Conservation (phyloP, 2,113 vertebrate genomes). For the Willisornis vidua region DNA sequence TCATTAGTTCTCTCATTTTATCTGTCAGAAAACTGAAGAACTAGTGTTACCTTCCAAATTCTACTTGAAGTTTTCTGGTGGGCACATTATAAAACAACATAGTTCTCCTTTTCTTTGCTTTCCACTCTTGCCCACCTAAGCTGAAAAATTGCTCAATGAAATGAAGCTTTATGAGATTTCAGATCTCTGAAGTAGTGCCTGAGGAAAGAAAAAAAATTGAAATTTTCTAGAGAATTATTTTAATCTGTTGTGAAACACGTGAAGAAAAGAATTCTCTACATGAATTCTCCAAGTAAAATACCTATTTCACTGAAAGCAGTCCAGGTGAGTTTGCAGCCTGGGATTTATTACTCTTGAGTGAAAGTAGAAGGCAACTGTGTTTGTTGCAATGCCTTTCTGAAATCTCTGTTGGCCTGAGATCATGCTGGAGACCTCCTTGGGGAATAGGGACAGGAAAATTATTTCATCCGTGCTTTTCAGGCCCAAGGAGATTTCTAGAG, state of each 20-base stretch:
- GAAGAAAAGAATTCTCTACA: background rate
- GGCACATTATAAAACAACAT: background rate
- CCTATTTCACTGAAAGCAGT: background rate
- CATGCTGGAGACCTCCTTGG: rapidly evolving
- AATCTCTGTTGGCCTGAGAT: background rate
- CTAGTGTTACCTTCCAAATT: background rate
- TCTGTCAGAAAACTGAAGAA: background rate
- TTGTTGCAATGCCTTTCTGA: background rate
- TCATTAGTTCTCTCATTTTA: background rate
- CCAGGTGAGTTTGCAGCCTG: background rate
- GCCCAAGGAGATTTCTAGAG: background rate
- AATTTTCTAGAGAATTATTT: background rate
- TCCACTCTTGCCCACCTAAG: background rate
- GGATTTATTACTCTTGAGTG: background rate
- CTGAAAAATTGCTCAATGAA: background rate
- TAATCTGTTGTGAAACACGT: background rate
- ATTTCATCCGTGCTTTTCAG: background rate
- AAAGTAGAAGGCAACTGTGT: background rate
- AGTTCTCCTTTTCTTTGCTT: background rate
- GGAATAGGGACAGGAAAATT: background rate
- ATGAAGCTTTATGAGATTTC: background rate
- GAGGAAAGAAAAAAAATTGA: background rate
- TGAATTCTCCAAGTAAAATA: background rate
- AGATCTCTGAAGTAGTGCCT: background rate
- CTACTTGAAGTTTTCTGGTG: background rate